phyloP scores from a whole-genome alignment of 2,113 vertebrate genomes.

The Talpa occidentalis region DNA sequence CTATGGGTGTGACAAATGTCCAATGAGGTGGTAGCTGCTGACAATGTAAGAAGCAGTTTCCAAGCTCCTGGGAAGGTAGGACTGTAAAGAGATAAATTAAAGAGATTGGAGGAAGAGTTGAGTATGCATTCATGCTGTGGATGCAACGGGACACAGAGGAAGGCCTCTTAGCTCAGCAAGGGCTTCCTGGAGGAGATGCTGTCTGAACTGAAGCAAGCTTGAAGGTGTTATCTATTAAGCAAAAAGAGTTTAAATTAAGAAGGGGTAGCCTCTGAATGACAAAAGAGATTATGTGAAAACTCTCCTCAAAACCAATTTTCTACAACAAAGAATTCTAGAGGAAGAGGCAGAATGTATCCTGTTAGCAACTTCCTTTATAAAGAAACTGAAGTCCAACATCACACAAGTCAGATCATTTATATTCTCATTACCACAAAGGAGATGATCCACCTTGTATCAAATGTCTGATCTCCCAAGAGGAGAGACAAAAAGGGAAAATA shows the following conservation, averaged over 20 bases:
- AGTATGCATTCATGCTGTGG: background rate
- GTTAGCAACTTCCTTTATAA: background rate
- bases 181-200: background rate
- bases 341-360: background rate
- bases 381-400: background rate
- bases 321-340: background rate
- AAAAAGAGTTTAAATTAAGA: background rate
- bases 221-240: background rate
- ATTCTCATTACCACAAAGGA: background rate
- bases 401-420: background rate
- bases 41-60: background rate
- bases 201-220: background rate
- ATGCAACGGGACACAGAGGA: background rate
- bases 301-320: background rate
- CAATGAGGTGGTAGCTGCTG: background rate
- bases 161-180: background rate
- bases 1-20: background rate
- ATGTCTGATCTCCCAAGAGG: background rate
- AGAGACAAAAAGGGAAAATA: slow-evolving; percentile 27
- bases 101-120: background rate
- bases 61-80: background rate
- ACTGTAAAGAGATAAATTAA: background rate
- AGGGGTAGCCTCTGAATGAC: background rate
- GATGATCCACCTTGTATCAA: background rate
- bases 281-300: background rate